Evolutionary conservation across 2,113 vertebrate species (phyloP), one percentile per base, ranked within the genome.

Genomic region (Labrus mixtus): DNA sequence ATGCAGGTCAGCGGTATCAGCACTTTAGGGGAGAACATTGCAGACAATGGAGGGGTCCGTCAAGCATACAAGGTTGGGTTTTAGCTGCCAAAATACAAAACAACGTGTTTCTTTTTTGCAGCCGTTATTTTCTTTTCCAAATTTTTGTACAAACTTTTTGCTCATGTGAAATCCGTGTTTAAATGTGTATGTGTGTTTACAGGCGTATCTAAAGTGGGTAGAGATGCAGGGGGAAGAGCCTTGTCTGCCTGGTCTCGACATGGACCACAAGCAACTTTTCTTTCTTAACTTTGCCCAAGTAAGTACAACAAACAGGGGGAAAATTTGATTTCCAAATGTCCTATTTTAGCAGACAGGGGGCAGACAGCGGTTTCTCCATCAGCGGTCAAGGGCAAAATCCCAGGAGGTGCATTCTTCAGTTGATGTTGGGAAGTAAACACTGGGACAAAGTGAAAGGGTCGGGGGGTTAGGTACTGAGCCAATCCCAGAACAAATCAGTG

Each of bases 281-380:
- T 99, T 99, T 87, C 92, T 99, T 72, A 98, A 97, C 91, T 99
- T 97, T 75, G 97, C 97, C 61, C 97, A 99, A 96, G 98, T 98
- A 72, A 90, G 89, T 86, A 66, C 10, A 68, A 45, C 15, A 66
- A 73, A 15, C 19, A 8, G n/a, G 48, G 13, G 29, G 10, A 45
- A 59, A 23, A 10, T 60, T 4, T 23, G 20, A 16, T 61, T 50
- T n/a, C 33, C 58, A 17, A 51, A 62, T 8, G 23, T 60, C 3
- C 46, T 51, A n/a, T 59, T 66, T 60, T 16, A 67, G 39, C 11
- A 62, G 36, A 60, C 17, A 48, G 60, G 20, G 45, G 43, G 3
- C 19, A 51, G 48, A n/a, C 13, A 9, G 46, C 50, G 8, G 64
- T 61, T 56, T 76, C 25, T 25, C 36, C 37, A 54, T 48, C 29